phyloP scores from a whole-genome alignment of 1,140 invertebrate species.

The Olivierus martensii region DNA sequence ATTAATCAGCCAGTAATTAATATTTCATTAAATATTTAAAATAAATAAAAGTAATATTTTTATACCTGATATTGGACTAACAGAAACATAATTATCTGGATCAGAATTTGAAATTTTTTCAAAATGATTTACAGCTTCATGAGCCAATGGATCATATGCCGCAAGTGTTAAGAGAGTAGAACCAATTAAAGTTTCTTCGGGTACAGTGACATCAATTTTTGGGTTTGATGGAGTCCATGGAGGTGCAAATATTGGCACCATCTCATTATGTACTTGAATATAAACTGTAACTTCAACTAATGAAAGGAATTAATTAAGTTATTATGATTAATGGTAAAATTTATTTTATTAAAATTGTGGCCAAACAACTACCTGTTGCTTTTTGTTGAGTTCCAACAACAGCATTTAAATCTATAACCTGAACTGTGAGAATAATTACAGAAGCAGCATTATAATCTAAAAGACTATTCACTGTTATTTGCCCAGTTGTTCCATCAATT shows the following conservation, averaged over 20 bases:
- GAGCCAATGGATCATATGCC: slow-evolving; percentile 26
- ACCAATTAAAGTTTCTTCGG: slow-evolving; percentile 62
- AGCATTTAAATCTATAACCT: slow-evolving; percentile 16
- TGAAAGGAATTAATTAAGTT: slow-evolving; percentile 10
- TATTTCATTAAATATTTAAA: not conserved
- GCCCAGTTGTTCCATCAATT: slow-evolving; percentile 17
- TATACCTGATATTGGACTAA: slow-evolving; percentile 43
- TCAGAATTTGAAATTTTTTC: slow-evolving; percentile 25
- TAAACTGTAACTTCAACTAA: slow-evolving; percentile 56
- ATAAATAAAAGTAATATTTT: slow-evolving; percentile 9
- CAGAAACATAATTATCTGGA: slow-evolving; percentile 32
- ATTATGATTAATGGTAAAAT: not conserved
- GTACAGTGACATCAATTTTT: slow-evolving; percentile 40
- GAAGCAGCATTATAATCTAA: slow-evolving; percentile 16
- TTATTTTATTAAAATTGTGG: not conserved
- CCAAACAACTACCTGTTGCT: slow-evolving; percentile 12
- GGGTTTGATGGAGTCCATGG: slow-evolving; percentile 24
- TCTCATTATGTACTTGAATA: slow-evolving; percentile 60
- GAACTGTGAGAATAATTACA: slow-evolving; percentile 15
- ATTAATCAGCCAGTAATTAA: not conserved
- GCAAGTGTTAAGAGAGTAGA: slow-evolving; percentile 48
- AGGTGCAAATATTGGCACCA: slow-evolving; percentile 57
- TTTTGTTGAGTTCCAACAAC: slow-evolving; percentile 10
- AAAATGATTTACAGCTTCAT: slow-evolving; percentile 25
- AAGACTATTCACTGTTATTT: slow-evolving; percentile 11